Evolutionary conservation across 2,797 vertebrate species (phyloP).

Genomic region (Sebastes matsubarae): DNA sequence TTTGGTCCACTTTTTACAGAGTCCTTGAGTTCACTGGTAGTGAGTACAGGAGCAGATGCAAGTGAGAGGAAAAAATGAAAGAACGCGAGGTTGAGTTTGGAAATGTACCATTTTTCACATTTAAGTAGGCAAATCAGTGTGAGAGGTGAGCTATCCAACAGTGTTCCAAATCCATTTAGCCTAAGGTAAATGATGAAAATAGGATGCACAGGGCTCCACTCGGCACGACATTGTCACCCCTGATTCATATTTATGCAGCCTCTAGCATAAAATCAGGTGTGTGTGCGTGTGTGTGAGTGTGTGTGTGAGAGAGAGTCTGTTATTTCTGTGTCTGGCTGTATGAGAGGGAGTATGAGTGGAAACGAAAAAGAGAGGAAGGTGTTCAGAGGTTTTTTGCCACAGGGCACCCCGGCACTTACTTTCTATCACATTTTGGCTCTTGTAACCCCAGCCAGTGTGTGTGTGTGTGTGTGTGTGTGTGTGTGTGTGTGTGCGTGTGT

Average conservation of each 20-base stretch:
- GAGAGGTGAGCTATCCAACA: conserved; percentile 71
- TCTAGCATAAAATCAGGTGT: conserved; percentile 64
- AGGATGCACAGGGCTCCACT: conserved; percentile 72
- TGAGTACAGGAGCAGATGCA: conserved; percentile 1
- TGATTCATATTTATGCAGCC: conserved; percentile 78
- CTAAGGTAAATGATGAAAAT: conserved; percentile 77
- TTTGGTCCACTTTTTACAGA: conserved; percentile 8
- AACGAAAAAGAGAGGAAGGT: conserved; percentile 24
- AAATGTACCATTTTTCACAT: conserved; percentile 71
- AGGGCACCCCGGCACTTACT: conserved; percentile 29
- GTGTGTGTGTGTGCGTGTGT: background rate
- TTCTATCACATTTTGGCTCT: conserved; percentile 37
- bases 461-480: background rate
- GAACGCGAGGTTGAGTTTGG: conserved; percentile 34
- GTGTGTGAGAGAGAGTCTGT: background rate
- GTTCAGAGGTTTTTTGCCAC: conserved; percentile 45
- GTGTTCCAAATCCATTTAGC: conserved; percentile 78
- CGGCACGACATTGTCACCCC: conserved; percentile 72
- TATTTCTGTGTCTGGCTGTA: conserved; percentile 7
- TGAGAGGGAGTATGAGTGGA: conserved; percentile 28
- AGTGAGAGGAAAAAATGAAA: conserved; percentile 17
- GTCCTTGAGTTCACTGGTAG: conserved; percentile 31
- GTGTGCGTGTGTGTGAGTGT: conserved; percentile 6
- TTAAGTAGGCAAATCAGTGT: conserved; percentile 69
- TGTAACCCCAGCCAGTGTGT: conserved; percentile 10